These are phyloP conservation scores for Henricia sp. DNA, from an alignment of 53 echinoderm and acorn worm species.

Conservation along the genomic window DNA sequence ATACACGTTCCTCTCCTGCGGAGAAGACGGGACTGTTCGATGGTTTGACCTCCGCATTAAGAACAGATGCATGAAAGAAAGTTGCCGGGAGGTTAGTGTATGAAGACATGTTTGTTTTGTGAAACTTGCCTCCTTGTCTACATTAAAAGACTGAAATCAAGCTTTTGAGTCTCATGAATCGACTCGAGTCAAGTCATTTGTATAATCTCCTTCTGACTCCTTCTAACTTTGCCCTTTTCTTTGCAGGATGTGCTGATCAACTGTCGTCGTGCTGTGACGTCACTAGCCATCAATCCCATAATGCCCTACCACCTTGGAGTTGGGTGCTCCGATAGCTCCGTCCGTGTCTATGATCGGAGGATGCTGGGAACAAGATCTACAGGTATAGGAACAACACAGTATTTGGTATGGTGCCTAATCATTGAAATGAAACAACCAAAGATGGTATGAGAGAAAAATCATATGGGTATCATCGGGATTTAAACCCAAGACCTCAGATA, in stretches of 20 bases:
- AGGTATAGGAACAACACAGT: slow-evolving; percentile 68
- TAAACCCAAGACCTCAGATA: too few species aligned
- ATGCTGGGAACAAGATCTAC: slow-evolving; percentile 93
- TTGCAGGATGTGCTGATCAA: slow-evolving; percentile 94
- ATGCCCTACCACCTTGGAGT: slow-evolving; percentile 93
- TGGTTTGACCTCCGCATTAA: slow-evolving; percentile 97
- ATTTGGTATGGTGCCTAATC: too few species aligned
- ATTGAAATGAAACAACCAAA: too few species aligned
- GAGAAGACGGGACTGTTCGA: slow-evolving; percentile 94
- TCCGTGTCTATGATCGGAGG: slow-evolving; percentile 89
- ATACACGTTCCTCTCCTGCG: slow-evolving; percentile 93
- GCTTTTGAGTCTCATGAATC: too few species aligned
- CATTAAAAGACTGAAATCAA: too few species aligned
- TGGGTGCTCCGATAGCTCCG: slow-evolving; percentile 97
- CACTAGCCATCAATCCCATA: slow-evolving; percentile 86
- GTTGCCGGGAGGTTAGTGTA: slow-evolving; percentile 85
- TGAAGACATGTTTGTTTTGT: neutral
- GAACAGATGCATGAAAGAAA: slow-evolving; percentile 86
- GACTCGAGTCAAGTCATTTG: neutral
- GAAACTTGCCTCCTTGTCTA: too few species aligned
- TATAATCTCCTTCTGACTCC: neutral
- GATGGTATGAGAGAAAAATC: too few species aligned
- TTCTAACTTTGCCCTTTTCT: neutral
- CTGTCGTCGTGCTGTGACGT: slow-evolving; percentile 97
- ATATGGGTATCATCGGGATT: too few species aligned